Evolutionary conservation across 2,888 invertebrate genomes (phyloP), one percentile per base, ranked within the genome.

Genomic region (Zeuzera pyrina): DNA sequence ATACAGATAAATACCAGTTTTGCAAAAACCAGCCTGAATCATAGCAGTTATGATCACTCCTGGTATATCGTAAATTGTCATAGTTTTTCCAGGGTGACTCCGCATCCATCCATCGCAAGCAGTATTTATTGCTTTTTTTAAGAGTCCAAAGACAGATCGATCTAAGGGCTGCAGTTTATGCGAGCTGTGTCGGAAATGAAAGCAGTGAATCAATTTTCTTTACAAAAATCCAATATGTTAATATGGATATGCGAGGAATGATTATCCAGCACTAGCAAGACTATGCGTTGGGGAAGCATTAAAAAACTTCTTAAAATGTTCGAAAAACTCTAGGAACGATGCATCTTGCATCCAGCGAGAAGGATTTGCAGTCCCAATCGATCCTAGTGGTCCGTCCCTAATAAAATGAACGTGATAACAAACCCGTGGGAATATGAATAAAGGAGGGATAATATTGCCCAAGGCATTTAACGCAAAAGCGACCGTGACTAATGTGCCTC

Each of bases 361-460:
- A 3, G 31, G 31, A n/a, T 31, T 31, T 15, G 31, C 31, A 24
- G 16, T 25, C 15, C 31, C 31, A 31, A 15, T 11, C 2, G 25
- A 31, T 24, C 31, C 31, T n/a, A 31, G 11, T 5, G 36, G 36
- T 21, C 32, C 36, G 13, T 36, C 36, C 11, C 36, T 31, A 7
- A 29, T 15, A 25, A 29, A 36, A 12, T 36, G n/a, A n/a, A n/a
- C n/a, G 12, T 36, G 29, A 22, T 30, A 32, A 11, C 26, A 12
- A 4, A 36, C 29, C 3, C 32, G 29, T 8, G 35, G 35, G 19
- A 35, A 35, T 6, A 35, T 15, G 19, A 35, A 35, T 12, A 36
- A 29, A 5, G 32, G 31, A 7, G 32, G 33, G 3, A 36, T 23
- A 13, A 14, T 29, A 27, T 35, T 35, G 3, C 31, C 31, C 12